Evolutionary conservation across 2,888 invertebrate genomes (phyloP).

Genomic region (Drosophila neonasuta): DNA sequence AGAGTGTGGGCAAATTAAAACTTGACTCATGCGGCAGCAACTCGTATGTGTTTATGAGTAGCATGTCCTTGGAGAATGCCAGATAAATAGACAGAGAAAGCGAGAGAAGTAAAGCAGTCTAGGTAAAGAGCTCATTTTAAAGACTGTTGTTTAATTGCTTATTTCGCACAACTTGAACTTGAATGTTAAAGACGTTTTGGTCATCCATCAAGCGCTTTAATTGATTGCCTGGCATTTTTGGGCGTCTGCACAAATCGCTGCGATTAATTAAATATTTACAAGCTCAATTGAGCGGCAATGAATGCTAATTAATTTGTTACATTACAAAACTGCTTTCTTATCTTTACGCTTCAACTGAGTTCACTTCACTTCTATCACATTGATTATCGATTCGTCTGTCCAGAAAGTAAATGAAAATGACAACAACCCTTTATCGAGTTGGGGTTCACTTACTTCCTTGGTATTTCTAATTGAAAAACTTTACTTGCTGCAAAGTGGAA

Average conservation of each 20-base stretch:
- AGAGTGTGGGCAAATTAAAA: conserved; percentile 67
- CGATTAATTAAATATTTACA: conserved; percentile 77
- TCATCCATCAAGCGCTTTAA: conserved; percentile 60
- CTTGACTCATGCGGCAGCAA: conserved; percentile 46
- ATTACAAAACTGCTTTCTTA: conserved; percentile 42
- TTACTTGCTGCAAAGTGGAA: conserved; percentile 44
- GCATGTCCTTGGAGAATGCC: conserved; percentile 43
- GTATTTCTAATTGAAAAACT: conserved; percentile 73
- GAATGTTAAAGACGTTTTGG: neutral
- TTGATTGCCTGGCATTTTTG: conserved; percentile 57
- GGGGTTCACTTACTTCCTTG: conserved; percentile 22
- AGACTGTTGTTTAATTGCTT: neutral
- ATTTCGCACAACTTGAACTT: neutral
- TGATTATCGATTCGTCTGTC: conserved; percentile 45
- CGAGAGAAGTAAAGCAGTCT: neutral
- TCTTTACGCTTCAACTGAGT: conserved; percentile 62
- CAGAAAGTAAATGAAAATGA: conserved; percentile 31
- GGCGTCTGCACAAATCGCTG: conserved; percentile 49
- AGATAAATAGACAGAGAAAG: conserved; percentile 24
- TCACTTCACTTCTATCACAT: conserved; percentile 31
- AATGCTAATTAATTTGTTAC: conserved; percentile 73
- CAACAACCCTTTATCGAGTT: conserved; percentile 53
- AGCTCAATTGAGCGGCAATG: conserved; percentile 73
- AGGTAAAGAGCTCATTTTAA: conserved; percentile 19
- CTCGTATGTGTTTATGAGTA: conserved; percentile 28